Conservation (phyloP, 2,113 vertebrate genomes). For the Sciurus niger region DNA sequence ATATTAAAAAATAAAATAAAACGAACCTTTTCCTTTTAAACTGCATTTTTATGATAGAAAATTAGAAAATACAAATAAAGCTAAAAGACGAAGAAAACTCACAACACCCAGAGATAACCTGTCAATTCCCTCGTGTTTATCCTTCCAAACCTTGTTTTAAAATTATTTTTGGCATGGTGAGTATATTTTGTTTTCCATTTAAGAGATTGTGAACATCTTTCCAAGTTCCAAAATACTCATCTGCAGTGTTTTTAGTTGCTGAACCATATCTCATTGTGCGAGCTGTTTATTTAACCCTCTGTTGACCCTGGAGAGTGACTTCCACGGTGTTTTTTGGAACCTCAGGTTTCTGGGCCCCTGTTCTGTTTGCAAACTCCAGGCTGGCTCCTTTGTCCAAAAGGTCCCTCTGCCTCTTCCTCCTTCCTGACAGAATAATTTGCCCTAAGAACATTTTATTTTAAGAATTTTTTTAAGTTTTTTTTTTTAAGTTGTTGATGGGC, state of each 20-base stretch:
- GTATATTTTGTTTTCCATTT: background rate
- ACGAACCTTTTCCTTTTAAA: slow-evolving; percentile 1
- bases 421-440: background rate
- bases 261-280: background rate
- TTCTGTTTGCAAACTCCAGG: background rate
- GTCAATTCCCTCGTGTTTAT: slow-evolving; percentile 47
- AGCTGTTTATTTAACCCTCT: background rate
- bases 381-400: background rate
- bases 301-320: background rate
- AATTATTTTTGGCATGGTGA: background rate
- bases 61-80: background rate
- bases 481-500: too few species aligned
- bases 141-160: slow-evolving; percentile 18
- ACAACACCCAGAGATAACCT: slow-evolving; percentile 15
- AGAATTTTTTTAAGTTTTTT: too few species aligned
- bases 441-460: background rate
- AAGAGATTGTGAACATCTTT: background rate
- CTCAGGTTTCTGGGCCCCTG: background rate
- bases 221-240: background rate
- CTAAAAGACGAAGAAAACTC: slow-evolving; percentile 34
- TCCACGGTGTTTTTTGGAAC: background rate
- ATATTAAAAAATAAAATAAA: too few species aligned
- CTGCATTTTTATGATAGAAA: background rate
- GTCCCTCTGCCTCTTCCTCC: background rate
- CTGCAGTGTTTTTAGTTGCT: background rate